phyloP scores from a whole-genome alignment of 1,140 invertebrate species.

The Drosophila melanica region DNA sequence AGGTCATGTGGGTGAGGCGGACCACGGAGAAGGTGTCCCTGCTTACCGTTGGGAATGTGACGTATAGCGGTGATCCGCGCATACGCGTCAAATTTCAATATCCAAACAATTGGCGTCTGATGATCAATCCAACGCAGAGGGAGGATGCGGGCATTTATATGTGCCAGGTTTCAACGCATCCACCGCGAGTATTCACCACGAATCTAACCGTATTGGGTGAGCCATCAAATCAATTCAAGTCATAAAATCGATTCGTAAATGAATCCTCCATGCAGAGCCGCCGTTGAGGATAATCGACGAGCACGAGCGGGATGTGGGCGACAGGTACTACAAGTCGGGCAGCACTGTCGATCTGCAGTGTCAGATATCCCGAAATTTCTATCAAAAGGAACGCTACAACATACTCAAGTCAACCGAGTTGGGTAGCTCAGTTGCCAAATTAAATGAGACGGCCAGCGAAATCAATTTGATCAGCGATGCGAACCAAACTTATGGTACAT shows the following conservation, averaged over 20 bases:
- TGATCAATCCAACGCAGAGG: conserved; percentile 90
- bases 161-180: conserved; percentile 94
- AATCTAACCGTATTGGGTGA: conserved; percentile 87
- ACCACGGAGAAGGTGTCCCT: conserved; percentile 89
- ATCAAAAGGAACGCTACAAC: conserved; percentile 63
- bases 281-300: conserved; percentile 88
- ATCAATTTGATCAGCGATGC: conserved; percentile 70
- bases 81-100: conserved; percentile 91
- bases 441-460: conserved; percentile 51
- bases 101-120: conserved; percentile 92
- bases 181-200: conserved; percentile 88
- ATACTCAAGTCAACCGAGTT: conserved; percentile 65
- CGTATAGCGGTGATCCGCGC: conserved; percentile 89
- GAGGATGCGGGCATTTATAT: conserved; percentile 92
- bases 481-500: conserved; percentile 73
- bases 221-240: conserved; percentile 10
- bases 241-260: no score
- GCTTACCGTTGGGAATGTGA: conserved; percentile 89
- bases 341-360: conserved; percentile 89
- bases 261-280: conserved; percentile 84
- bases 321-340: conserved; percentile 89
- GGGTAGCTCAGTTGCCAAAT: conserved; percentile 14
- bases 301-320: conserved; percentile 87
- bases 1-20: conserved; percentile 92
- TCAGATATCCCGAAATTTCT: conserved; percentile 84